Evolutionary conservation across 2,888 invertebrate species (phyloP), one percentile per base, ranked within the genome.

Genomic region (Zele albiditarsus): DNA sequence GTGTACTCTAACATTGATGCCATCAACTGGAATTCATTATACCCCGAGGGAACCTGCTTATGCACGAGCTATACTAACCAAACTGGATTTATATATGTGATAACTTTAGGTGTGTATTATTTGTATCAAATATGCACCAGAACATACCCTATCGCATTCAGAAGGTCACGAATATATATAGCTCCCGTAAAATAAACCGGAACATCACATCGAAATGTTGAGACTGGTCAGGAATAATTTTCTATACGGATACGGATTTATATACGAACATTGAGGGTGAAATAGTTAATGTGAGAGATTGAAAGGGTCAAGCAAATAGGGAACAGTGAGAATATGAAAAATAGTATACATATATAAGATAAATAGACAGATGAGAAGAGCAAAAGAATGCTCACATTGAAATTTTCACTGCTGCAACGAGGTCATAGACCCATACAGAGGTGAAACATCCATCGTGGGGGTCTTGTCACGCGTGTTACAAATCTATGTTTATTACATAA

Each of bases 161-260:
- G 53, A 53, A 53, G 53, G 53, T 53, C 53, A 53, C 20, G 53
- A 20, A 53, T 53, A 20, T 42, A 25, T 46, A 49, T 31, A 31
- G 31, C 31, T 68, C 58, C 38, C 42, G 58, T 38, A 28, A 73
- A 83, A 86, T 84, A 83, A 81, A 86, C 81, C 84, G 78, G 53
- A 53, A 53, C 20, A 78, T 71, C 79, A 81, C 83, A 85, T 84
- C 83, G 81, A 20, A 53, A 84, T 81, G 78, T 88, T 88, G 87
- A 86, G 88, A 87, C 86, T 88, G 88, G 87, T 88, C 88, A 86
- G 84, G 88, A 85, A 84, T 80, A 53, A 20, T 78, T 77, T 73
- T 73, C 75, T 77, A 57, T 69, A 71, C 20, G 74, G 75, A 79
- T 38, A 12, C 38, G 38, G 12, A 38, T 38, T 70, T 77, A 74